phyloP scores from a whole-genome alignment of 1,140 invertebrate species.

The Megalonaias nervosa region DNA sequence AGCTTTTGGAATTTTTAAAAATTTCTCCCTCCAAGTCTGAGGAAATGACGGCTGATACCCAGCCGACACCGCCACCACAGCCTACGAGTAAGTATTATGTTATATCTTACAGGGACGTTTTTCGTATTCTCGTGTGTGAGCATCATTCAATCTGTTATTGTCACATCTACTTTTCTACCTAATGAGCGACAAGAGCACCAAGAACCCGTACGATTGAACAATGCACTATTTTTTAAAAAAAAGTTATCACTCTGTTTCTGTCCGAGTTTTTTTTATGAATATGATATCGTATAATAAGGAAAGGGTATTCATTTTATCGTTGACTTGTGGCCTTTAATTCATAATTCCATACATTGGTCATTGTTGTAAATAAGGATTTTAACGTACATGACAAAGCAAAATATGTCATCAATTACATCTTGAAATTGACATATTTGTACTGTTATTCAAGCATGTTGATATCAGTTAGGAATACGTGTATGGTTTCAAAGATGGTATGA shows the following conservation, averaged over 20 bases:
- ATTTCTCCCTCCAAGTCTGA: slow-evolving; percentile 76
- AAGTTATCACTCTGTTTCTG: background rate
- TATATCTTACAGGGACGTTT: slow-evolving; percentile 2
- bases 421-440: no score
- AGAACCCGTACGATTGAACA: background rate
- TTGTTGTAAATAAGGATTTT: no score
- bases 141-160: background rate
- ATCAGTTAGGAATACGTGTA: no score
- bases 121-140: background rate
- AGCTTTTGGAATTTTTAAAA: slow-evolving; percentile 69
- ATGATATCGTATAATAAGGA: no score
- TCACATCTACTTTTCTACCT: background rate
- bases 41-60: slow-evolving; percentile 71
- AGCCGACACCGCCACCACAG: slow-evolving; percentile 66
- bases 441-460: no score
- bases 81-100: slow-evolving; percentile 74
- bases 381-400: no score
- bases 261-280: background rate
- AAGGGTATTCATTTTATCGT: no score
- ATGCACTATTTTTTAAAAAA: background rate
- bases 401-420: no score
- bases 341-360: no score
- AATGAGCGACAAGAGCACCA: background rate
- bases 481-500: no score
- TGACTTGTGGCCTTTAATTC: no score